These are phyloP conservation scores for Macrotrachela quadricornifera DNA, from an alignment of 1,140 invertebrate species.

Conservation along the genomic window DNA sequence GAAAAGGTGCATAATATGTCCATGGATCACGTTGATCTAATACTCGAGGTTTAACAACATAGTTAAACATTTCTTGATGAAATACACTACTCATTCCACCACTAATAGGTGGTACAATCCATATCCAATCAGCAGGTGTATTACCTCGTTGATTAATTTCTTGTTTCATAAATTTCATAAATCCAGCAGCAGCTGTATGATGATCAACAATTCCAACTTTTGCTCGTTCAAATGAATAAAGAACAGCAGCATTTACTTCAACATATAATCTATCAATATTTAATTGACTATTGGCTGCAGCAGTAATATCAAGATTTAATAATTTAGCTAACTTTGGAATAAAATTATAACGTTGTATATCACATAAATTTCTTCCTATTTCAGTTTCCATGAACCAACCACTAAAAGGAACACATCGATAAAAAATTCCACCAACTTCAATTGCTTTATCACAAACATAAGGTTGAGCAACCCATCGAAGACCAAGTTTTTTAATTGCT, in stretches of 20 bases:
- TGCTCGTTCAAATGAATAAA: slow-evolving; percentile 44
- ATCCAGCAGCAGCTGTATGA: slow-evolving; percentile 74
- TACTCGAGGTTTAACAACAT: slow-evolving; percentile 69
- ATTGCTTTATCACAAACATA: slow-evolving; percentile 68
- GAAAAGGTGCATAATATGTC: too few species aligned
- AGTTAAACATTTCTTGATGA: slow-evolving; percentile 82
- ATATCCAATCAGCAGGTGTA: slow-evolving; percentile 83
- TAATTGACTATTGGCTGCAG: slow-evolving; percentile 50
- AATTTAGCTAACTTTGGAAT: too few species aligned
- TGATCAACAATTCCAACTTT: slow-evolving; percentile 85
- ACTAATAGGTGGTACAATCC: slow-evolving; percentile 73
- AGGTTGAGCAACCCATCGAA: slow-evolving; percentile 71
- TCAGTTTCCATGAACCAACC: slow-evolving; percentile 94
- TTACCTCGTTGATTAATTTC: slow-evolving; percentile 64
- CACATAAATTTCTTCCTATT: slow-evolving; percentile 70
- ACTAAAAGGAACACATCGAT: slow-evolving; percentile 72
- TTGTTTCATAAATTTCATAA: slow-evolving; percentile 82
- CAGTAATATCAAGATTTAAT: slow-evolving; percentile 74
- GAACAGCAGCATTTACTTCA: slow-evolving; percentile 66
- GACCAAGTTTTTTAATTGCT: slow-evolving; percentile 49
- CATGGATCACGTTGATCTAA: too few species aligned
- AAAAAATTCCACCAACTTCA: slow-evolving; percentile 76
- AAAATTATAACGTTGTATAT: slow-evolving; percentile 54
- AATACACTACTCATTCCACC: slow-evolving; percentile 70
- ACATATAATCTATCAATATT: slow-evolving; percentile 80